Evolutionary conservation across 2,797 vertebrate genomes (phyloP).

Genomic region (Bovichtus variegatus): DNA sequence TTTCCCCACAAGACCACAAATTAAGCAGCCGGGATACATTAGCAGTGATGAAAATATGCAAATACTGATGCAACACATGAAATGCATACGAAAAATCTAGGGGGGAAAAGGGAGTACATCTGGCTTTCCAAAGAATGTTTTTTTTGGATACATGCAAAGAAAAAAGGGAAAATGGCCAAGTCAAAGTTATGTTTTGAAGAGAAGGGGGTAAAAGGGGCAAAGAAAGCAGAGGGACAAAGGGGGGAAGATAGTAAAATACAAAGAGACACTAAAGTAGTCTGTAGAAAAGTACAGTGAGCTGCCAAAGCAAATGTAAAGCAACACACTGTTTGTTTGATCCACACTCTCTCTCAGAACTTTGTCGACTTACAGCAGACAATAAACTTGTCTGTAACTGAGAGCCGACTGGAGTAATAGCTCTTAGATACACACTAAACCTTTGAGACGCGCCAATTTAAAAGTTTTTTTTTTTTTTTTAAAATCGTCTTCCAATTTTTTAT

Average conservation of each 20-base stretch:
- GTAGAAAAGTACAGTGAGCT: conserved; percentile 34
- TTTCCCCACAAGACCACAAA: not conserved
- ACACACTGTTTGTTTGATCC: conserved; percentile 52
- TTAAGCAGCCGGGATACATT: conserved; percentile 32
- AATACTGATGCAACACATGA: conserved; percentile 38
- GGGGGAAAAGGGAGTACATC: not conserved
- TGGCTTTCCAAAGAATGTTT: conserved; percentile 39
- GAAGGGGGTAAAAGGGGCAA: not conserved
- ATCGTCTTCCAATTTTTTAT: not conserved
- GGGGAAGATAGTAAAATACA: conserved; percentile 38
- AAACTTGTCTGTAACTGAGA: not conserved
- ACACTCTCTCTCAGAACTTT: not conserved
- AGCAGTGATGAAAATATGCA: conserved; percentile 29
- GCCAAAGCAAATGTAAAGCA: conserved; percentile 62
- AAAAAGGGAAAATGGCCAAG: conserved; percentile 1
- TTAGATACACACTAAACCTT: conserved; percentile 7
- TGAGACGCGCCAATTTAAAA: not conserved
- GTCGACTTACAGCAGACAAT: not conserved
- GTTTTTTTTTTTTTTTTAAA: not conserved
- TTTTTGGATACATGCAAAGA: conserved; percentile 61
- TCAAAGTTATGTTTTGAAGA: conserved; percentile 29
- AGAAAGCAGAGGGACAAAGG: conserved; percentile 27
- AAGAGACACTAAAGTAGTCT: conserved; percentile 22
- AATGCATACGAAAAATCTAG: conserved; percentile 11
- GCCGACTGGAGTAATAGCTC: not conserved